These are phyloP conservation scores for Actinernus sp. DNA, from an alignment of 92 coral and sea anemone species.

Conservation along the genomic window DNA sequence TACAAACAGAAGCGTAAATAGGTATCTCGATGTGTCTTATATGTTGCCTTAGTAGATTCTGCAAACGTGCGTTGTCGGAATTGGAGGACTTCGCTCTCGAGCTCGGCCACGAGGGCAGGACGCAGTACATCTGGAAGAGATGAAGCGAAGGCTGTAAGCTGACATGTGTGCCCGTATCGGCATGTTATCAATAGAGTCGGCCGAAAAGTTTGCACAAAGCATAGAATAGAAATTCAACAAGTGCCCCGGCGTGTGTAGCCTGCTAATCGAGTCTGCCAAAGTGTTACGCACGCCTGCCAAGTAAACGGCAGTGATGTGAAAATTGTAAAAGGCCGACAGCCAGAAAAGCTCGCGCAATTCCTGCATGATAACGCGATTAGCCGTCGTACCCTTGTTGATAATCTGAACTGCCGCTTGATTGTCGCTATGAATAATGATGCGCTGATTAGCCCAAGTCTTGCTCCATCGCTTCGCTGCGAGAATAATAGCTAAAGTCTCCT, in stretches of 20 bases:
- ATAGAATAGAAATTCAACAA: too few relatives aligned
- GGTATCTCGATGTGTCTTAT: slow-evolving; percentile 39
- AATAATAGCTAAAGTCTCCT: slow-evolving; percentile 46
- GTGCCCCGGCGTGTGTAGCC: slow-evolving; percentile 4
- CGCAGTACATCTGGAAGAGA: slow-evolving; percentile 37
- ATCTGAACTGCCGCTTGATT: slow-evolving; percentile 47
- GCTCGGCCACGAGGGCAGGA: slow-evolving; percentile 11
- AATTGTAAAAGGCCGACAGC: slow-evolving; percentile 25
- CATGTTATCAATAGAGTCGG: slow-evolving; percentile 1
- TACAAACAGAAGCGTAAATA: slow-evolving; percentile 30
- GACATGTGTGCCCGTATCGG: slow-evolving; percentile 26
- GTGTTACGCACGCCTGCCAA: slow-evolving; percentile 18
- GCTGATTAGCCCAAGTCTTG: slow-evolving; percentile 27
- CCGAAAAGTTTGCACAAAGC: slow-evolving; percentile 11
- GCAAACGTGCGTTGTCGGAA: slow-evolving; percentile 38
- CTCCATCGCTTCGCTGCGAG: slow-evolving; percentile 57
- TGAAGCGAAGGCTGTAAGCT: slow-evolving; percentile 14
- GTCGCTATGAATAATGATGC: slow-evolving; percentile 44
- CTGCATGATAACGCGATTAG: slow-evolving; percentile 24
- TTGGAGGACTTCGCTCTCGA: slow-evolving; percentile 14
- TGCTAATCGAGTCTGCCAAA: slow-evolving; percentile 12
- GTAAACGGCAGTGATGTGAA: slow-evolving; percentile 40
- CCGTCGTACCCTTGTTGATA: slow-evolving; percentile 59
- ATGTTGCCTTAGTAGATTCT: slow-evolving; percentile 43
- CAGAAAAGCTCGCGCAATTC: slow-evolving; percentile 55